These are phyloP conservation scores for Mamestra configurata DNA, from an alignment of 1,140 invertebrate species.

Conservation along the genomic window DNA sequence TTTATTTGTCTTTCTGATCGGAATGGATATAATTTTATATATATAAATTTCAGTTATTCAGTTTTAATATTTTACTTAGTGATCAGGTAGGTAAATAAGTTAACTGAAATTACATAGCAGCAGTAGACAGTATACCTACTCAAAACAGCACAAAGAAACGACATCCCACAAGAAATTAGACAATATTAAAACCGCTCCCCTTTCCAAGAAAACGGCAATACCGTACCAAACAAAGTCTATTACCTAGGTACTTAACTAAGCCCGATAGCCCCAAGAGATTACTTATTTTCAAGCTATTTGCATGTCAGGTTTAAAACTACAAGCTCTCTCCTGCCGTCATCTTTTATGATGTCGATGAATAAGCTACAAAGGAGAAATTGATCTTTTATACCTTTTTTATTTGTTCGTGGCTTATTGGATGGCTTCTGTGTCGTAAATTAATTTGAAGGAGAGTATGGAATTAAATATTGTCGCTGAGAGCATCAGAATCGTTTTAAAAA, in stretches of 20 bases:
- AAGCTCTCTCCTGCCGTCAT: background rate
- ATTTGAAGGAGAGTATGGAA: background rate
- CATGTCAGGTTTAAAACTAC: constrained; percentile 30
- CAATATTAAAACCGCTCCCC: background rate
- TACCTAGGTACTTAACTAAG: background rate
- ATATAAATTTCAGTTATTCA: too few species aligned
- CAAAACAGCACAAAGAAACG: background rate
- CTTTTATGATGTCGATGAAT: constrained; percentile 24
- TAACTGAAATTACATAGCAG: too few species aligned
- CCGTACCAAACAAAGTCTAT: background rate
- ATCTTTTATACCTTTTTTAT: constrained; percentile 34
- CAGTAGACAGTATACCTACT: too few species aligned
- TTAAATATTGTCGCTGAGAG: background rate
- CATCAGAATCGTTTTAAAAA: background rate
- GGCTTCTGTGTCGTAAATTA: constrained; percentile 1
- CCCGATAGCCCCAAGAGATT: constrained; percentile 5
- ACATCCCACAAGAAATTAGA: background rate
- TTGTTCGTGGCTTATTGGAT: constrained; percentile 14
- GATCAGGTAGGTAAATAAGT: too few species aligned
- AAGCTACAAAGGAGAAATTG: constrained; percentile 27
- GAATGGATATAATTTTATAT: too few species aligned
- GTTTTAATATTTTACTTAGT: too few species aligned
- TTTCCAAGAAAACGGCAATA: constrained; percentile 11
- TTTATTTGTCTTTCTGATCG: too few species aligned
- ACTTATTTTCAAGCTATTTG: constrained; percentile 37